Percentiles rank a stretch among this genome's conserved stretches.
Conservation (phyloP, 1,140 invertebrate genomes). For the Micrasema longulum region DNA sequence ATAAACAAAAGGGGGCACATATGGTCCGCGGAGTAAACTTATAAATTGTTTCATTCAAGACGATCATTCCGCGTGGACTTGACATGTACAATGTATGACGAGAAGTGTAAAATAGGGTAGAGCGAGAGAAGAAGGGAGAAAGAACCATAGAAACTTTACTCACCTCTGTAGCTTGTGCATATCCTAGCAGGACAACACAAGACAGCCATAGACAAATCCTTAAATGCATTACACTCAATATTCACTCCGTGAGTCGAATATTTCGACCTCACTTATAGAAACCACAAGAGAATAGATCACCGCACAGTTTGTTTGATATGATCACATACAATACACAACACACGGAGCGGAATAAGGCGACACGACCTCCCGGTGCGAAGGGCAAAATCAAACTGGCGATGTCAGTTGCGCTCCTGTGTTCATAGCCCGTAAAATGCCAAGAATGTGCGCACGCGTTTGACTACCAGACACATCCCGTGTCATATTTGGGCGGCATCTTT, state of each 20-base stretch:
- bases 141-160: conserved; percentile 54
- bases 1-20: conserved; percentile 24
- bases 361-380: conserved; percentile 38
- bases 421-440: conserved; percentile 29
- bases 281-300: conserved; percentile 40
- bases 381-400: conserved; percentile 34
- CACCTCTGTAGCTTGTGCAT: conserved; percentile 69
- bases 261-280: conserved; percentile 42
- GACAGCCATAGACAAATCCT: conserved; percentile 69
- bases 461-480: conserved; percentile 12
- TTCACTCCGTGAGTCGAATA: conserved; percentile 47
- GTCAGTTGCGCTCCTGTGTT: conserved; percentile 37
- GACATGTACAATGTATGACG: conserved; percentile 34
- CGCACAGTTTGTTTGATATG: conserved; percentile 39
- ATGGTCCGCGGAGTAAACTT: conserved; percentile 3
- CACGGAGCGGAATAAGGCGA: conserved; percentile 32
- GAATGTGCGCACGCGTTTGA: conserved; percentile 31
- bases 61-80: conserved; percentile 27
- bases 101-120: too few species aligned
- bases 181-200: conserved; percentile 68
- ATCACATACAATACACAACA: conserved; percentile 49
- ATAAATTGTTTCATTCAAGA: conserved; percentile 46
- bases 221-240: conserved; percentile 67
- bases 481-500: conserved; percentile 31
- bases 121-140: too few species aligned